Evolutionary conservation across 2,888 invertebrate species (phyloP).

Genomic region (Nomada goodeniana): DNA sequence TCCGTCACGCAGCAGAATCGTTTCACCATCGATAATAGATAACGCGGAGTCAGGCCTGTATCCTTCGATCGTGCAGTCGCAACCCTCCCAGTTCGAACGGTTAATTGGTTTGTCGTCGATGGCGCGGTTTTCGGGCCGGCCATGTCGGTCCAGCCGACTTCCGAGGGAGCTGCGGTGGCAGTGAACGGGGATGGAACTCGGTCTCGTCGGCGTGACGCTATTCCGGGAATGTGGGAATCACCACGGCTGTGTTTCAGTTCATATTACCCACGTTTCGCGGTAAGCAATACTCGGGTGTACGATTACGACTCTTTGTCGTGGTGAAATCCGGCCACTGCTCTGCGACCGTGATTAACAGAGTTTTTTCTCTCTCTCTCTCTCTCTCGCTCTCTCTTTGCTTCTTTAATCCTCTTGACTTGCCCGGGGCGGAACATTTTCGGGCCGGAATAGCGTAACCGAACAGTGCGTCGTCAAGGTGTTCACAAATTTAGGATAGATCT

Average conservation of each 20-base stretch:
- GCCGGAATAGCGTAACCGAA: background rate
- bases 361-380: background rate
- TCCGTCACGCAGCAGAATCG: no score
- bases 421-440: slow-evolving; percentile 32
- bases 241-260: slow-evolving; percentile 54
- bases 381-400: no score
- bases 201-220: slow-evolving; percentile 48
- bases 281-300: slow-evolving; percentile 59
- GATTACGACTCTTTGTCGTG: slow-evolving; percentile 53
- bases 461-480: no score
- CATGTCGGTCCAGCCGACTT: slow-evolving; percentile 22
- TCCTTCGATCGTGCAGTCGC: slow-evolving; percentile 45
- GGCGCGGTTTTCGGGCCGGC: slow-evolving; percentile 53
- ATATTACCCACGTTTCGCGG: slow-evolving; percentile 59
- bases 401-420: no score
- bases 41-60: no score
- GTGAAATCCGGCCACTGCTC: slow-evolving; percentile 40
- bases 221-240: slow-evolving; percentile 63
- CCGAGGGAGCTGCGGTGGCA: slow-evolving; percentile 32
- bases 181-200: slow-evolving; percentile 25
- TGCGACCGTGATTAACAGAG: slow-evolving; percentile 42
- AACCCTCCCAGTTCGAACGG: slow-evolving; percentile 65
- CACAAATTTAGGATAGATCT: no score
- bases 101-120: slow-evolving; percentile 78
- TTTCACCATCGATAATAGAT: no score